Base-by-base conservation (phyloP, 2,888 invertebrate genomes). In the Andrena camellia region DNA sequence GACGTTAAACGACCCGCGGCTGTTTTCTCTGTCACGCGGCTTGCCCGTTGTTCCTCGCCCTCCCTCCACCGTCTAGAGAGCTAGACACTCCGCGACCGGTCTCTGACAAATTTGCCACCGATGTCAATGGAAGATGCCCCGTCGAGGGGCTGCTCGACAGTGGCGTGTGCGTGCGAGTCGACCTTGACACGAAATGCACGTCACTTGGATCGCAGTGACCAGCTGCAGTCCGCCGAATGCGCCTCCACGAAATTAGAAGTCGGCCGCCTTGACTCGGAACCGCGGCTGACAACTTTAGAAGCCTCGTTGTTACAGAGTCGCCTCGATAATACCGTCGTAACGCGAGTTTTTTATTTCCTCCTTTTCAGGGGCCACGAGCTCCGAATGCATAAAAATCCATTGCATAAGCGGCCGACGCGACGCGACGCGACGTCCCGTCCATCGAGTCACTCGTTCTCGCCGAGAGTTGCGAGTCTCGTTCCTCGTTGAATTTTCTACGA, bases 141-240 rank as follows among this genome's bases (percentile, higher is more conserved):
- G 29, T 50, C 63, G 20, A 60, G 29, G 13, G 17, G 20, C 26
- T 59, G 29, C 35, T 42, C 42, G 71, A 63, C 62, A 26, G 50
- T 50, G 48, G 59, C 42, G 71, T 23, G 68, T 50, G 31, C 66
- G 48, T 70, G 26, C 42, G 29, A 50, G 31, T 67, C 54, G 73
- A 86, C 83, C 86, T 85, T 85, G 79, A 86, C 83, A 78, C 66
- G 59, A 76, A 68, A 74, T 71, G 35, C 60, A 59, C 82, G 29
- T 75, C 63, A 64, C 67, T 42, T 63, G 33, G 81, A 62, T 52
- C n/a, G 67, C 59, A 13, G 52, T 50, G 68, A 70, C 23, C 63
- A 68, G 26, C 54, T 33, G 68, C 63, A n/a, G 54, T 71, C 50
- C 52, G 42, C 48, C 57, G 63, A 59, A 68, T 29, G 59, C 59